Evolutionary conservation across 1,140 invertebrate species (phyloP).

Genomic region (Cydia fagiglandana): DNA sequence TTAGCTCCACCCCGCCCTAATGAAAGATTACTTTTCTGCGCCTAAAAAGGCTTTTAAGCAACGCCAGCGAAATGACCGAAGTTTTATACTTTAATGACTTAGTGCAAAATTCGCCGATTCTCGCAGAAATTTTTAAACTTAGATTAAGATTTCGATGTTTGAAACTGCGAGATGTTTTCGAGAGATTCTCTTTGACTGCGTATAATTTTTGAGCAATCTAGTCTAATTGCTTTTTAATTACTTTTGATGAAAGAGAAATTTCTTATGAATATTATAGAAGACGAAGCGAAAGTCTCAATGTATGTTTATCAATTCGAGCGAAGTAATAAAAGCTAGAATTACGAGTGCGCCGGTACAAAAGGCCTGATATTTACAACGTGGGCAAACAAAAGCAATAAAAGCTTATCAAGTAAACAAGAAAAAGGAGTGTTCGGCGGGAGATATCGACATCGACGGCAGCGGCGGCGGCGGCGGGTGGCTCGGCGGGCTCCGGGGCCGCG

Average conservation of each 20-base stretch:
- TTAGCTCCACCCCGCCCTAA: slow-evolving; percentile 74
- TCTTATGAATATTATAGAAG: slow-evolving; percentile 23
- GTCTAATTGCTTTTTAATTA: slow-evolving; percentile 77
- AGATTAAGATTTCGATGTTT: slow-evolving; percentile 78
- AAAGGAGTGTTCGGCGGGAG: slow-evolving; percentile 62
- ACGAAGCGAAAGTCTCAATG: background rate
- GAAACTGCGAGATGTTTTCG: slow-evolving; percentile 71
- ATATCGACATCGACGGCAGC: slow-evolving; percentile 35
- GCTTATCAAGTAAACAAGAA: slow-evolving; percentile 59
- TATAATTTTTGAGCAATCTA: slow-evolving; percentile 73
- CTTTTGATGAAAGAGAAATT: slow-evolving; percentile 52
- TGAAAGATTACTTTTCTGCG: slow-evolving; percentile 79
- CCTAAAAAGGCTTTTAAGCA: slow-evolving; percentile 79
- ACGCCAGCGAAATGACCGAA: slow-evolving; percentile 77
- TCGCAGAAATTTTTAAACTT: slow-evolving; percentile 78
- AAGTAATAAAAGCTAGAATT: slow-evolving; percentile 30
- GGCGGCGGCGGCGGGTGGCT: slow-evolving; percentile 1
- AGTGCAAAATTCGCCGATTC: slow-evolving; percentile 79
- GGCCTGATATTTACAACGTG: slow-evolving; percentile 23
- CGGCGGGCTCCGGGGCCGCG: slow-evolving; percentile 29
- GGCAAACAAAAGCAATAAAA: slow-evolving; percentile 44
- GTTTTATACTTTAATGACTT: slow-evolving; percentile 80
- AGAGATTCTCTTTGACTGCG: slow-evolving; percentile 64
- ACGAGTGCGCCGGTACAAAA: background rate
- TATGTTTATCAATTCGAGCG: slow-evolving; percentile 26